Evolutionary conservation across 2,113 vertebrate genomes (phyloP).

Genomic region (Neofelis nebulosa): DNA sequence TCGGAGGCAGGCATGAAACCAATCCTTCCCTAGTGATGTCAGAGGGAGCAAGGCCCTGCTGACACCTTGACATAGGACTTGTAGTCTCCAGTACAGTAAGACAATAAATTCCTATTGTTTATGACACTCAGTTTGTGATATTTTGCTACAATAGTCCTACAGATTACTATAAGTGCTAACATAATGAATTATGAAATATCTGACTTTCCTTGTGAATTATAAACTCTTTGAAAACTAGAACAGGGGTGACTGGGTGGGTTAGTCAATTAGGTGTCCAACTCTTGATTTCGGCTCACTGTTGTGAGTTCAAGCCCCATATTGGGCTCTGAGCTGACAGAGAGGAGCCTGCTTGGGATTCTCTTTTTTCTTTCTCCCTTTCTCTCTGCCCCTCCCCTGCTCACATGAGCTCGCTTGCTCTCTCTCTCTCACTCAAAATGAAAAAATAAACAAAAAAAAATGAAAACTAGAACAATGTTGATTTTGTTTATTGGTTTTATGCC

Average conservation of each 20-base stretch:
- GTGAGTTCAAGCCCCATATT: too few species aligned
- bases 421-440: too few species aligned
- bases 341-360: too few species aligned
- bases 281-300: too few species aligned
- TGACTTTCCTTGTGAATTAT: not conserved
- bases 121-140: not conserved
- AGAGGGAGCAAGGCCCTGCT: not conserved
- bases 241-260: too few species aligned
- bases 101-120: not conserved
- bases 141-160: not conserved
- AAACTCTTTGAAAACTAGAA: not conserved
- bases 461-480: not conserved
- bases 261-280: too few species aligned
- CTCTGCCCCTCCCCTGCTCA: too few species aligned
- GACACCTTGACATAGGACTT: not conserved
- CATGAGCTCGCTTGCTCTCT: too few species aligned
- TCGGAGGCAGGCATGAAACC: not conserved
- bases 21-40: rapidly evolving
- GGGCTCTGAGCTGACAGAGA: too few species aligned
- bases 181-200: not conserved
- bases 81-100: not conserved
- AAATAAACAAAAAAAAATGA: not conserved
- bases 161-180: not conserved
- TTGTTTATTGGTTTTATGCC: not conserved
- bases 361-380: too few species aligned